These are phyloP conservation scores for Dryas iulia DNA, from an alignment of 1,140 invertebrate species.

Conservation along the genomic window DNA sequence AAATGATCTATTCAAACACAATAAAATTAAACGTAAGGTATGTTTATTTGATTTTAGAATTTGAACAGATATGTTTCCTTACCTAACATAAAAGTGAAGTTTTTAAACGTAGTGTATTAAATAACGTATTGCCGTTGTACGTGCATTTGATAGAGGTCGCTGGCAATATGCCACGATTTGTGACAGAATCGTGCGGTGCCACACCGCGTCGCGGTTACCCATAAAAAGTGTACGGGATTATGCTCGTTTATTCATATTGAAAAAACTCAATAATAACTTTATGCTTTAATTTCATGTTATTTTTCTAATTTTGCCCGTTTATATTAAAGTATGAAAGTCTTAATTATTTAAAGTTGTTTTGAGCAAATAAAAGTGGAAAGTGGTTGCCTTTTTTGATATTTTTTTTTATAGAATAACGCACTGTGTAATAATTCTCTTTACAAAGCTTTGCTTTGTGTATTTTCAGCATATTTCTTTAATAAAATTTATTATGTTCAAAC, in stretches of 20 bases:
- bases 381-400: too few relatives aligned
- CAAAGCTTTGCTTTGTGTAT: too few relatives aligned
- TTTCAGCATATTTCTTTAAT: too few relatives aligned
- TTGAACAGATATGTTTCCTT: background rate
- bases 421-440: too few relatives aligned
- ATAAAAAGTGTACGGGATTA: background rate
- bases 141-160: background rate
- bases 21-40: background rate
- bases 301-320: too few relatives aligned
- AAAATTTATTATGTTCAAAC: too few relatives aligned
- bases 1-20: too few relatives aligned
- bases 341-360: too few relatives aligned
- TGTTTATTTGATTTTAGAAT: background rate
- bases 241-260: background rate
- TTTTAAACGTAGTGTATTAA: background rate
- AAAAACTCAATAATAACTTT: background rate
- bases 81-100: background rate
- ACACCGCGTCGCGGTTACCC: conserved; percentile 1
- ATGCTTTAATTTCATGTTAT: background rate
- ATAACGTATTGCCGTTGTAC: background rate
- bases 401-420: too few relatives aligned
- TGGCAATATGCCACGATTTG: background rate
- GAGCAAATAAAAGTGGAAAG: too few relatives aligned
- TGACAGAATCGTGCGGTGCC: background rate
- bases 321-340: too few relatives aligned